Evolutionary conservation across 2,888 invertebrate genomes (phyloP), one percentile per base, ranked within the genome.

Genomic region (Watsonalla cultraria): DNA sequence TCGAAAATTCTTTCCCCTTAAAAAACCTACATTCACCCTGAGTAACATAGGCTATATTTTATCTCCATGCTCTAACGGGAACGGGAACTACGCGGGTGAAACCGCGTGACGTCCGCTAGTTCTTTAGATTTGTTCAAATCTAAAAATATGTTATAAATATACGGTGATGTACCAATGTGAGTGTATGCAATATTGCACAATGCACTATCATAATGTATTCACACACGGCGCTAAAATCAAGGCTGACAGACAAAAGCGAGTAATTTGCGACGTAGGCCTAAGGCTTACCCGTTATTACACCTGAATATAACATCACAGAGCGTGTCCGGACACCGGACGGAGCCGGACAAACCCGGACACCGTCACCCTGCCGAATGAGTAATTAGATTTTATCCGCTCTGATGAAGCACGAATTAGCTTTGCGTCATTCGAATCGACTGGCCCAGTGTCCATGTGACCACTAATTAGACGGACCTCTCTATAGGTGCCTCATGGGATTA

Each of bases 211-310:
- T 42, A 58, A 56, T 72, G 66, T 70, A 74, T 78, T 69, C 78
- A 78, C 73, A 76, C 73, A 78, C 76, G 70, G 58, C 66, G 54
- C 72, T 66, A 59, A 73, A 76, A 79, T 72, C 74, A 75, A 56
- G 50, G 67, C 62, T 70, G 73, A 68, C 66, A 65, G 68, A 73
- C 80, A 76, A 78, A 77, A 76, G 80, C 79, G 71, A 68, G 72
- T 77, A 80, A 78, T 78, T 76, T 72, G 65, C 69, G 69, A 57
- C 76, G 59, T 59, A 66, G 69, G 68, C 59, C 66, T 35, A 37
- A 55, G 76, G 76, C 78, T 78, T 77, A 81, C 70, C 62, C 61
- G 72, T 76, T 76, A 80, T 80, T 79, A 82, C 78, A 66, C 70
- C 71, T 76, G 78, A 78, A 82, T 80, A 75, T 70, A 77, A 74